Evolutionary conservation across 2,113 vertebrate genomes (phyloP), one percentile per base, ranked within the genome.

Genomic region (Penelope pileata): DNA sequence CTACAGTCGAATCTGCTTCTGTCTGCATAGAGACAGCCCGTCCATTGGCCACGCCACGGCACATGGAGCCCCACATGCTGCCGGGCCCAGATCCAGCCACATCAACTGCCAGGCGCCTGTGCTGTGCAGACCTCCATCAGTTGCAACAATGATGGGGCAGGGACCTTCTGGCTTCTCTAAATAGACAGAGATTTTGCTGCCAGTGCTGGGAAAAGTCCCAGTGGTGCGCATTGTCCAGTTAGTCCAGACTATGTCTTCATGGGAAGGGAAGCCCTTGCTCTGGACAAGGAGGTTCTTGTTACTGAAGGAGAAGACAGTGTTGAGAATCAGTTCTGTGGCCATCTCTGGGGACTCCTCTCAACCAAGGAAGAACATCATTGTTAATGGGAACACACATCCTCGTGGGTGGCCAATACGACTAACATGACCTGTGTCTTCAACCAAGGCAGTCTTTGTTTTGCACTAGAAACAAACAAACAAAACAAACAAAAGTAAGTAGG

Each of bases 121-220:
- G 17, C 53, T 17, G 32, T 19, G 38, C 47, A 92, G 51, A 64
- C 10, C 16, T 4, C 54, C 19, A 72, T 77, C 50, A 36, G 19
- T 69, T 42, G 66, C 22, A 60, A 19, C 48, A 48, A 76, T 34
- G 70, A 56, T 26, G 32, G 67, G 72, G 24, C 67, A 78, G 58
- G 16, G 70, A 56, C 51, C 19, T 68, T 54, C 42, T 58, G 23
- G 51, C 40, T 70, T 54, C 38, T 17, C 45, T 77, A 47, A 94
- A 27, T 32, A 79, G 78, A 40, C 36, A 80, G 21, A 95, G 63
- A 38, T 30, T 91, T 69, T 70, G 21, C 53, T 79, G 59, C 76
- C 48, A 66, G 22, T 84, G 29, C 38, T 86, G 30, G 64, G 43
- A 89, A 36, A 16, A 43, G 36, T 22, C 47, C 40, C 9, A 3